Percentiles rank a stretch among this genome's conserved stretches.
These are phyloP conservation scores for Leptopilina myrica DNA, from an alignment of 2,888 invertebrate genomes.

Conservation along the genomic window DNA sequence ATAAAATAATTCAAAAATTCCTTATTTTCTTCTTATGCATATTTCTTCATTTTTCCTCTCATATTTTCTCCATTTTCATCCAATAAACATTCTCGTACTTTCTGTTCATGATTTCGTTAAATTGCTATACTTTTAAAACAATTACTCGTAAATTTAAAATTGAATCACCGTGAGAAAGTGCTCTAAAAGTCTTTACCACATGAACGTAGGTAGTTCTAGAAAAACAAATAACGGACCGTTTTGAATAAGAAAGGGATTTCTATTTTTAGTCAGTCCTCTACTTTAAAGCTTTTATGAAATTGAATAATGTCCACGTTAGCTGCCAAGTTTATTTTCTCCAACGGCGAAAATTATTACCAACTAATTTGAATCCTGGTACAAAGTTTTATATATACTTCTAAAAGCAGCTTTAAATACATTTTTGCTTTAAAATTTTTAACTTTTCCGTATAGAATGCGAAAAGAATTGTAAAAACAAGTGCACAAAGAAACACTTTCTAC, in stretches of 20 bases:
- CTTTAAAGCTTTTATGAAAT: constrained; percentile 22
- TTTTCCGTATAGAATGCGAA: not conserved
- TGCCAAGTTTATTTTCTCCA: constrained; percentile 14
- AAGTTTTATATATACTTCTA: too few species aligned
- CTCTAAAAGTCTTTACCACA: not conserved
- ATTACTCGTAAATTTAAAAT: too few species aligned
- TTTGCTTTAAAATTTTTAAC: too few species aligned
- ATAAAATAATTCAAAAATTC: not conserved
- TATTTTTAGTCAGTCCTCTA: constrained; percentile 24
- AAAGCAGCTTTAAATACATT: too few species aligned
- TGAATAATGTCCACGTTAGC: constrained; percentile 10
- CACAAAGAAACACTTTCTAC: not conserved
- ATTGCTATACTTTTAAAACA: too few species aligned
- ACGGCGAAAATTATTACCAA: constrained; percentile 6
- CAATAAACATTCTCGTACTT: too few species aligned
- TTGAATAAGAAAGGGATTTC: not conserved
- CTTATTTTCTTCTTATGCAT: not conserved
- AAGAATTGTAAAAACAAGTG: not conserved
- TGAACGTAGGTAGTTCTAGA: not conserved
- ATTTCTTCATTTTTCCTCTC: not conserved
- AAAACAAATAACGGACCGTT: not conserved
- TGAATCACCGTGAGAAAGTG: not conserved
- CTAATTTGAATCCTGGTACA: too few species aligned
- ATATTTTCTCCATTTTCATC: too few species aligned
- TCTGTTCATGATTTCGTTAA: too few species aligned